Percentiles rank a stretch among this genome's conserved stretches.
phyloP scores from a whole-genome alignment of 35 echinoderm and acorn worm species.

The Holothuria glaberrima region DNA sequence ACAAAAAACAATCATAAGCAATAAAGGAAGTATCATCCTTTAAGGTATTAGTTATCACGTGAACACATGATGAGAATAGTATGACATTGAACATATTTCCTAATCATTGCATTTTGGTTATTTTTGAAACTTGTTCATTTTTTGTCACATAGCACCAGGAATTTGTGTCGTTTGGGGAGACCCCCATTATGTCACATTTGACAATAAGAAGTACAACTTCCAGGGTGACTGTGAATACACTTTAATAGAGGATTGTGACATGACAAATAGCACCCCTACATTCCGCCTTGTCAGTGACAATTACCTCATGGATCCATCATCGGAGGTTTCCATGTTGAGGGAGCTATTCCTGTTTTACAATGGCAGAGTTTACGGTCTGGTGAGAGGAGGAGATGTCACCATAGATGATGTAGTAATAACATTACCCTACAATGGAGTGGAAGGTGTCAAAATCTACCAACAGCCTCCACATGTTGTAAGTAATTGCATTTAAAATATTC shows the following conservation, averaged over 20 bases:
- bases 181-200: conserved; percentile 79
- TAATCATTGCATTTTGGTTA: not conserved
- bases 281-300: conserved; percentile 46
- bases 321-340: conserved; percentile 42
- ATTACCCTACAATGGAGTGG: conserved; percentile 10
- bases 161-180: conserved; percentile 63
- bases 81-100: too few relatives aligned
- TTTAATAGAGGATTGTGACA: conserved; percentile 57
- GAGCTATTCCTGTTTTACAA: conserved; percentile 64
- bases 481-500: not conserved
- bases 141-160: conserved; percentile 51
- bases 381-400: conserved; percentile 33
- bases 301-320: conserved; percentile 46
- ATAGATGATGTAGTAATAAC: conserved; percentile 40
- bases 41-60: too few relatives aligned
- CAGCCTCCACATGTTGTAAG: conserved; percentile 28
- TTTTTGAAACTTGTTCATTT: not conserved
- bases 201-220: conserved; percentile 65
- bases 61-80: too few relatives aligned
- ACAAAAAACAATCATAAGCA: too few relatives aligned
- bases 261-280: conserved; percentile 5
- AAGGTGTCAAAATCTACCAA: conserved; percentile 21
- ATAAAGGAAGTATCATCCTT: too few relatives aligned
- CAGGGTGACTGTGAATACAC: conserved; percentile 75
- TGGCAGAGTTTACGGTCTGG: conserved; percentile 27